These are phyloP conservation scores for Streptopelia turtur DNA, from an alignment of 2,797 vertebrate genomes.

Conservation along the genomic window DNA sequence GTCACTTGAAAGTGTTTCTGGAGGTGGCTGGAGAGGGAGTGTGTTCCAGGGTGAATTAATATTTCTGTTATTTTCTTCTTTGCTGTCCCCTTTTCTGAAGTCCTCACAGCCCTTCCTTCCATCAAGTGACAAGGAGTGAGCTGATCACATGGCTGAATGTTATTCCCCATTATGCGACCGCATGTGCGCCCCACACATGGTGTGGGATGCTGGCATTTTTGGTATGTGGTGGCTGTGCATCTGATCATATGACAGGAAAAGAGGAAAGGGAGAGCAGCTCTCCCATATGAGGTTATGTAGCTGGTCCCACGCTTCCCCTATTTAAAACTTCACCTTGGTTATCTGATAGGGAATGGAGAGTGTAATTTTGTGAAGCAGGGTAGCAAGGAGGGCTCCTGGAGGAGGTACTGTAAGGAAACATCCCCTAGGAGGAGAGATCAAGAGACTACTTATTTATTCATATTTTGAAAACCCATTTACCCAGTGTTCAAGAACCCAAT, in stretches of 20 bases:
- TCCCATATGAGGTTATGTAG: background rate
- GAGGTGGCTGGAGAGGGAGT: background rate
- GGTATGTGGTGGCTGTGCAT: background rate
- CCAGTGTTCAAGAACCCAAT: background rate
- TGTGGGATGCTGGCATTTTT: constrained; percentile 13
- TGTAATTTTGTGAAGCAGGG: background rate
- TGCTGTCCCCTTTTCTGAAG: background rate
- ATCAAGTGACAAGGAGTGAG: background rate
- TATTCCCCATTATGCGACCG: background rate
- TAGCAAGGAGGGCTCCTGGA: background rate
- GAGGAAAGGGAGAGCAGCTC: background rate
- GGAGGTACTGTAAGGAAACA: background rate
- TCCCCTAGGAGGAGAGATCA: background rate
- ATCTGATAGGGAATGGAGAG: background rate
- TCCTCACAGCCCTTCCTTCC: background rate
- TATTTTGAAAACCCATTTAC: background rate
- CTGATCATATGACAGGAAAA: background rate
- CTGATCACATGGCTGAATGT: background rate
- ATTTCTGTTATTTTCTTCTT: background rate
- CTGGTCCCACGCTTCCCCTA: background rate
- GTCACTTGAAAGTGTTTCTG: background rate
- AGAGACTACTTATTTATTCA: background rate
- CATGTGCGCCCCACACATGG: background rate
- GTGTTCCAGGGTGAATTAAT: background rate
- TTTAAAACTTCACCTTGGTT: constrained; percentile 6